Conservation (phyloP, 2,113 vertebrate species). For the Gambusia holbrooki region DNA sequence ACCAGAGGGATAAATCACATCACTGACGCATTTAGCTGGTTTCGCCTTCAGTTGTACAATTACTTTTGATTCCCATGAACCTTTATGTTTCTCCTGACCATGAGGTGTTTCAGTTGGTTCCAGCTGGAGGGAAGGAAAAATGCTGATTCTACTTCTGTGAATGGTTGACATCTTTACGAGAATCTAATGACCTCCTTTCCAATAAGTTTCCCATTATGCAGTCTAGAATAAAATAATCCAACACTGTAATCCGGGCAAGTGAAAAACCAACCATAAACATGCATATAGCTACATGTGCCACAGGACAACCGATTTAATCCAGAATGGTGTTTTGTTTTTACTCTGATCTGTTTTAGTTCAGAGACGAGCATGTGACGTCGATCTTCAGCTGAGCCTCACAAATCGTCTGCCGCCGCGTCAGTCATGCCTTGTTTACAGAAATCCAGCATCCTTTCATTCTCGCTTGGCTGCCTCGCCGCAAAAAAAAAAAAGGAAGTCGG, state of each 20-base stretch:
- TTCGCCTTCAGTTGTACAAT: too few relatives aligned
- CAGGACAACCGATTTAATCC: not conserved
- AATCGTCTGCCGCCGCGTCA: slow-evolving; percentile 69
- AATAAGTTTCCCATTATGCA: not conserved
- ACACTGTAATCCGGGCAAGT: not conserved
- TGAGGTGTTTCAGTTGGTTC: not conserved
- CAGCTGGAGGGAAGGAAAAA: not conserved
- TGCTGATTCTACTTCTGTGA: not conserved
- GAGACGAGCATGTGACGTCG: slow-evolving; percentile 60
- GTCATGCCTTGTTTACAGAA: slow-evolving; percentile 75
- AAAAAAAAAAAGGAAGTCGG: slow-evolving; percentile 43
- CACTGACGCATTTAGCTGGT: not conserved
- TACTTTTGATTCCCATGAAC: too few relatives aligned
- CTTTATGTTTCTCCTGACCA: not conserved
- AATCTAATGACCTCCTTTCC: not conserved
- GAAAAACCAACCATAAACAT: slow-evolving; percentile 1
- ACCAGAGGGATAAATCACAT: not conserved
- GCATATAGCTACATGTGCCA: slow-evolving; percentile 21
- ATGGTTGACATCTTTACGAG: not conserved
- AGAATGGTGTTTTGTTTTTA: slow-evolving; percentile 10
- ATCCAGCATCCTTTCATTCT: slow-evolving; percentile 40
- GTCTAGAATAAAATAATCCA: not conserved
- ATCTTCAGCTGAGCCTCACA: slow-evolving; percentile 79
- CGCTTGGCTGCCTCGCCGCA: slow-evolving; percentile 51
- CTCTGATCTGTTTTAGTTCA: slow-evolving; percentile 32